These are phyloP conservation scores for Hexactinellida sp. DNA, from an alignment of 37 sponge, comb jelly and placozoan species.

Conservation along the genomic window DNA sequence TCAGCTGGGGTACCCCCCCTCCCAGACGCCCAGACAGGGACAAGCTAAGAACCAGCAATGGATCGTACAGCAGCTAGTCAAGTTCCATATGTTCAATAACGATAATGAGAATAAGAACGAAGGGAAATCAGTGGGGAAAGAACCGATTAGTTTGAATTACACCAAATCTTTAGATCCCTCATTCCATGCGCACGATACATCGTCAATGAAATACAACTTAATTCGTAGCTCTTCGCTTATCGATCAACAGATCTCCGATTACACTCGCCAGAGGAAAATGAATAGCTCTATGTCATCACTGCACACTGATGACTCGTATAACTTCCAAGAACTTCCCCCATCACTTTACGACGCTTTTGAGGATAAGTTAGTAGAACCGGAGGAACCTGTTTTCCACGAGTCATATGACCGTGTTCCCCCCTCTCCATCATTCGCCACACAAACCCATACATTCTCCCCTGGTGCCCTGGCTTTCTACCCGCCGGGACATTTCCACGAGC, in stretches of 20 bases:
- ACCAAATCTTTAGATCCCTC: background rate
- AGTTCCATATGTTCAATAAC: background rate
- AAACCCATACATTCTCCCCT: background rate
- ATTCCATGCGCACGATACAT: background rate
- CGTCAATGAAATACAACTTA: background rate
- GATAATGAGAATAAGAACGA: background rate
- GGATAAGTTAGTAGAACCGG: background rate
- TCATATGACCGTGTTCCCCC: background rate
- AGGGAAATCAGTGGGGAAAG: background rate
- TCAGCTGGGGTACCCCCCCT: background rate
- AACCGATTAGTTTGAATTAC: background rate
- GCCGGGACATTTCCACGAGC: background rate
- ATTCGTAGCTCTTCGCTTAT: background rate
- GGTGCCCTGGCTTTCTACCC: background rate
- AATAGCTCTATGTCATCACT: slow-evolving; percentile 4
- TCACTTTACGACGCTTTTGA: background rate
- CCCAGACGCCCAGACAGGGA: background rate
- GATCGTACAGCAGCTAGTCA: background rate
- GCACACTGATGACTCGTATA: background rate
- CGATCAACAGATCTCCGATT: background rate
- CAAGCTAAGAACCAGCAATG: slow-evolving; percentile 15
- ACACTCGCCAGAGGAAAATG: background rate
- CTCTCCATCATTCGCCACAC: background rate
- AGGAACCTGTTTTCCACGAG: background rate
- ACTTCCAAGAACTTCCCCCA: background rate